Evolutionary conservation across 2,113 vertebrate species (phyloP).

Genomic region (Trinectes maculatus): DNA sequence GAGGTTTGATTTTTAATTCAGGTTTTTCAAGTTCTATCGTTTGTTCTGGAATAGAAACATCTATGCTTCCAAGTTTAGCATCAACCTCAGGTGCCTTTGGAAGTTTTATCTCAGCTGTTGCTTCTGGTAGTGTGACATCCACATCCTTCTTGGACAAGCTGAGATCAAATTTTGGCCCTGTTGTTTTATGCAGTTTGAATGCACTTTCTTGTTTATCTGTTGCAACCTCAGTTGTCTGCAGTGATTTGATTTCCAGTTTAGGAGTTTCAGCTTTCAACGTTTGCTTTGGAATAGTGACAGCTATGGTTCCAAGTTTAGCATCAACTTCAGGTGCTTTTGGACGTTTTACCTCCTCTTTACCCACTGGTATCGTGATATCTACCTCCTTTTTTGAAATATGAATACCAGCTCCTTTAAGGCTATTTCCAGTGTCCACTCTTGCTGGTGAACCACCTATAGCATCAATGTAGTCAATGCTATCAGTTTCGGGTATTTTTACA

Average conservation of each 20-base stretch:
- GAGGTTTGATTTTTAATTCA: conserved; percentile 11
- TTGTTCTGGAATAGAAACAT: too few relatives aligned
- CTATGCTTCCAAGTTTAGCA: too few relatives aligned
- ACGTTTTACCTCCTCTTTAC: conserved; percentile 9
- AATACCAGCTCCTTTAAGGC: conserved; percentile 9
- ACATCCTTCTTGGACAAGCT: conserved; percentile 19
- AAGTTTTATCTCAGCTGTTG: too few relatives aligned
- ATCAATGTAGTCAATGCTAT: conserved; percentile 58
- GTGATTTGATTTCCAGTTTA: conserved; percentile 10
- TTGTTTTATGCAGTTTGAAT: conserved; percentile 6
- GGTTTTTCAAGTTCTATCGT: conserved; percentile 4
- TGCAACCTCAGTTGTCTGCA: conserved; percentile 25
- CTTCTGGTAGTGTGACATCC: conserved; percentile 14
- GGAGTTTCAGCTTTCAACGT: not conserved
- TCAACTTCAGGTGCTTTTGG: conserved; percentile 36
- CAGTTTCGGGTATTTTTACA: conserved; percentile 41
- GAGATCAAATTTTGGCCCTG: conserved; percentile 14
- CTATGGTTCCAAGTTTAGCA: conserved; percentile 5
- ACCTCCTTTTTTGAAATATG: conserved; percentile 2
- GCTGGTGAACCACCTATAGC: conserved; percentile 28
- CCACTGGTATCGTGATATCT: conserved; percentile 8
- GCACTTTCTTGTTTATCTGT: conserved; percentile 26
- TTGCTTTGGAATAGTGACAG: conserved; percentile 21
- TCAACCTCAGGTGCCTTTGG: too few relatives aligned
- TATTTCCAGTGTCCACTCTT: conserved; percentile 3